A percentile compares a stretch with the other conserved stretches of the same genome.
These are phyloP conservation scores for Chaenodraco wilsoni DNA, from an alignment of 2,797 vertebrate species.

Conservation along the genomic window DNA sequence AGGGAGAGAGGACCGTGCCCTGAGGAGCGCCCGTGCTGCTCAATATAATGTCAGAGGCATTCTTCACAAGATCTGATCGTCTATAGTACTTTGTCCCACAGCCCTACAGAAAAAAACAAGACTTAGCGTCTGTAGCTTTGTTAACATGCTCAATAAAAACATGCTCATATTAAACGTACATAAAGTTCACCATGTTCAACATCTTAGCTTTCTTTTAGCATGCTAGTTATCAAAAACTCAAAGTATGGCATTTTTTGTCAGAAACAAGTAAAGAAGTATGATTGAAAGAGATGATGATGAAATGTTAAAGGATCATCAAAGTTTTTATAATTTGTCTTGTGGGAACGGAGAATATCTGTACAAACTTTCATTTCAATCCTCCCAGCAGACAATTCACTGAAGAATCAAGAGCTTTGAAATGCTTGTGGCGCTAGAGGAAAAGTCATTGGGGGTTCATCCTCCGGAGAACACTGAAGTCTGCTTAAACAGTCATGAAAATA, in stretches of 20 bases:
- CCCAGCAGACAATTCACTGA: background rate
- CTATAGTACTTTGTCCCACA: background rate
- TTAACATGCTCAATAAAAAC: background rate
- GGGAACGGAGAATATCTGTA: too few relatives aligned
- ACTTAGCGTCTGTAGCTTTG: background rate
- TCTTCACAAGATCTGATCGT: background rate
- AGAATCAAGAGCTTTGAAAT: background rate
- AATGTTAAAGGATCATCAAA: too few relatives aligned
- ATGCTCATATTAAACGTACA: background rate
- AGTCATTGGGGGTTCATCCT: too few relatives aligned
- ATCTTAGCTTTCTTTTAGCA: background rate
- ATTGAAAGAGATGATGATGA: too few relatives aligned
- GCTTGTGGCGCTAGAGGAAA: too few relatives aligned
- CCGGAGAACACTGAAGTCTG: background rate
- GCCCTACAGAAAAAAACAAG: background rate
- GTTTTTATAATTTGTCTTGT: too few relatives aligned
- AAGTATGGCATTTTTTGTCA: background rate
- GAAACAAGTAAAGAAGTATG: too few relatives aligned
- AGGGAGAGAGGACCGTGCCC: too few relatives aligned
- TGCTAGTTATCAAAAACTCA: background rate
- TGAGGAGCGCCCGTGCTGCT: too few relatives aligned
- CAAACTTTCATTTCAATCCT: background rate
- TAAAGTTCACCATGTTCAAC: background rate
- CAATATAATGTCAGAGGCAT: background rate
- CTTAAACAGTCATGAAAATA: background rate